Percentiles rank a stretch among this genome's conserved stretches.
phyloP scores from a whole-genome alignment of 2,888 invertebrate species.

The Nematopogon swammerdamellus region DNA sequence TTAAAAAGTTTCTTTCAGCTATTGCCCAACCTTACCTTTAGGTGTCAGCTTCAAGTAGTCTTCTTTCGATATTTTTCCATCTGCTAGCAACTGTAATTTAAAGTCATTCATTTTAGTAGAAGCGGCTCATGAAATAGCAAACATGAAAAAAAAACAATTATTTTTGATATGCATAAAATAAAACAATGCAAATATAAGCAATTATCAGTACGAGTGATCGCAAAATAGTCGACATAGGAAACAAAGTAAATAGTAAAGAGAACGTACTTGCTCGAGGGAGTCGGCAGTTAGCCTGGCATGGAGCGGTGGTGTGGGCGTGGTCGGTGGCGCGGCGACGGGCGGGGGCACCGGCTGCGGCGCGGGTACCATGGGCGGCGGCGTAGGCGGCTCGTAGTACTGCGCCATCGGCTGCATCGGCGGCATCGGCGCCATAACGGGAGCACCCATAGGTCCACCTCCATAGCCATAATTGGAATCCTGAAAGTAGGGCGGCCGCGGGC shows the following conservation, averaged over 20 bases:
- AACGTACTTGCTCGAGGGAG: not conserved
- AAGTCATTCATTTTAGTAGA: conserved; percentile 2
- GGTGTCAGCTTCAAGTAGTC: conserved; percentile 46
- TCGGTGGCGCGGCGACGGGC: conserved; percentile 11
- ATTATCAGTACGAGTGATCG: no score
- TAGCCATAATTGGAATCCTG: no score
- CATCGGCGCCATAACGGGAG: no score
- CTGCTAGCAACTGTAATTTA: conserved; percentile 46
- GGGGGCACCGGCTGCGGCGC: conserved; percentile 15
- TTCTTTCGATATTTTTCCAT: conserved; percentile 43
- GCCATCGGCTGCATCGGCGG: not conserved
- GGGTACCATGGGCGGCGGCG: conserved; percentile 14
- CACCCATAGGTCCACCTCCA: no score
- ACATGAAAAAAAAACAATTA: no score
- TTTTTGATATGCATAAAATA: no score
- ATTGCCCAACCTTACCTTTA: conserved; percentile 44
- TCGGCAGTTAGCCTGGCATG: not conserved
- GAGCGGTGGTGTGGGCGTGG: conserved; percentile 8
- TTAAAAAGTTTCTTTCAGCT: no score
- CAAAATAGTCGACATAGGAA: no score
- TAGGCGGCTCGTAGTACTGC: conserved; percentile 10
- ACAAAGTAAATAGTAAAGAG: no score
- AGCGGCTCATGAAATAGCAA: no score
- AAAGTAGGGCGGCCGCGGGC: no score
- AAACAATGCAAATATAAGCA: no score